A percentile compares a stretch with the other conserved stretches of the same genome.
Conservation (phyloP, 2,797 vertebrate genomes). For the Sebastes variabilis region DNA sequence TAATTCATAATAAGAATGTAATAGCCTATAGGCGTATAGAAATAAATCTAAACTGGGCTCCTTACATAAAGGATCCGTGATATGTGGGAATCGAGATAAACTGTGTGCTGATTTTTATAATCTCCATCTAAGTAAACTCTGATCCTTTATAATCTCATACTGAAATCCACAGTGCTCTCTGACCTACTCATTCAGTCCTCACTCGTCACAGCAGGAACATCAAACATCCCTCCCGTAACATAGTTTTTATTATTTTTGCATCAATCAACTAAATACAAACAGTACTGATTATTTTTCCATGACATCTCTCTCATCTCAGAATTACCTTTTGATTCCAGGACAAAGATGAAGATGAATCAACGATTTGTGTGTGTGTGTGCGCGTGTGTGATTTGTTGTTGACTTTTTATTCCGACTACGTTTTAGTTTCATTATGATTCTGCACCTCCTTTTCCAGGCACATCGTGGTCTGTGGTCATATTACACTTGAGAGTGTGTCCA, state of each 20-base stretch:
- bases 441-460: constrained; percentile 86
- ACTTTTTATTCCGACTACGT: not conserved
- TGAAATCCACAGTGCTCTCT: constrained; percentile 58
- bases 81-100: constrained; percentile 24
- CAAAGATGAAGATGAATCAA: constrained; percentile 23
- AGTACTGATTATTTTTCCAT: constrained; percentile 17
- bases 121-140: constrained; percentile 67
- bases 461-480: constrained; percentile 99
- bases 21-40: not conserved
- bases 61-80: constrained; percentile 42
- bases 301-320: constrained; percentile 4
- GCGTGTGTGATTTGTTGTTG: not conserved
- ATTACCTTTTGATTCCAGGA: constrained; percentile 45
- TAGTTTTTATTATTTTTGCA: constrained; percentile 22
- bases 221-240: constrained; percentile 10
- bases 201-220: constrained; percentile 20
- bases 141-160: constrained; percentile 75
- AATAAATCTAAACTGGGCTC: not conserved
- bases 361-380: not conserved
- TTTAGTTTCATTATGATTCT: constrained; percentile 48
- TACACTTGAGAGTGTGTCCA: constrained; percentile 99
- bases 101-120: constrained; percentile 62
- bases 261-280: constrained; percentile 13
- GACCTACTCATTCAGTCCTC: constrained; percentile 35
- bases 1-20: not conserved